Evolutionary conservation across 30 jellyfish, hydroid and myxozoan genomes (phyloP).

Genomic region (Pelagia noctiluca): DNA sequence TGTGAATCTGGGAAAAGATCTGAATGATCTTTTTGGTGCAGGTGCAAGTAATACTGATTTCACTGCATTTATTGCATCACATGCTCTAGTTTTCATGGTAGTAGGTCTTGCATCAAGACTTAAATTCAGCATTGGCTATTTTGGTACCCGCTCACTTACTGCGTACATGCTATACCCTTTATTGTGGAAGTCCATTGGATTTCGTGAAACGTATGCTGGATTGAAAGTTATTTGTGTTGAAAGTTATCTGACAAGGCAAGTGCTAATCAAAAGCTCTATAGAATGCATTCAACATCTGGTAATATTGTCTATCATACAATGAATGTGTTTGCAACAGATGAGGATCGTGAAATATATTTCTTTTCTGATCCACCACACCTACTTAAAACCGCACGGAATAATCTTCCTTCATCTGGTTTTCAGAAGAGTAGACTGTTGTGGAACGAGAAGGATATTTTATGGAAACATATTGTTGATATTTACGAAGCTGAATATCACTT

Average conservation of each 20-base stretch:
- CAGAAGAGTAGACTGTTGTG: conserved; percentile 41
- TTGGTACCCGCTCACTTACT: conserved; percentile 54
- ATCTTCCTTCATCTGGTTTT: conserved; percentile 44
- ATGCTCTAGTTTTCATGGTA: conserved; percentile 60
- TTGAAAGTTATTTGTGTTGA: conserved; percentile 46
- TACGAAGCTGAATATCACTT: conserved; percentile 38
- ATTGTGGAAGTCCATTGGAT: conserved; percentile 57
- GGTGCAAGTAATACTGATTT: conserved; percentile 30
- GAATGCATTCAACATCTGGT: conserved; percentile 40
- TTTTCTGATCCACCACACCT: conserved; percentile 58
- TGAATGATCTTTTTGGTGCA: not conserved
- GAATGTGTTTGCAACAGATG: conserved; percentile 37
- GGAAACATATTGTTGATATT: conserved; percentile 49
- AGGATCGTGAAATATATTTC: conserved; percentile 26
- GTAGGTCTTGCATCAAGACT: conserved; percentile 51
- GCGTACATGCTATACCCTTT: conserved; percentile 34
- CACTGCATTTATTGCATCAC: conserved; percentile 45
- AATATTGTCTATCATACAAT: conserved; percentile 10
- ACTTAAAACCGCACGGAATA: conserved; percentile 37
- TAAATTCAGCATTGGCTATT: conserved; percentile 56
- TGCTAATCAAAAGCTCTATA: conserved; percentile 50
- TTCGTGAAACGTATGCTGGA: conserved; percentile 53
- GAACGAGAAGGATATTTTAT: conserved; percentile 30
- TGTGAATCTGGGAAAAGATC: not conserved
- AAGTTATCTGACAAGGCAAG: conserved; percentile 64